phyloP scores from a whole-genome alignment of 2,797 vertebrate species.

The Pangasius djambal region DNA sequence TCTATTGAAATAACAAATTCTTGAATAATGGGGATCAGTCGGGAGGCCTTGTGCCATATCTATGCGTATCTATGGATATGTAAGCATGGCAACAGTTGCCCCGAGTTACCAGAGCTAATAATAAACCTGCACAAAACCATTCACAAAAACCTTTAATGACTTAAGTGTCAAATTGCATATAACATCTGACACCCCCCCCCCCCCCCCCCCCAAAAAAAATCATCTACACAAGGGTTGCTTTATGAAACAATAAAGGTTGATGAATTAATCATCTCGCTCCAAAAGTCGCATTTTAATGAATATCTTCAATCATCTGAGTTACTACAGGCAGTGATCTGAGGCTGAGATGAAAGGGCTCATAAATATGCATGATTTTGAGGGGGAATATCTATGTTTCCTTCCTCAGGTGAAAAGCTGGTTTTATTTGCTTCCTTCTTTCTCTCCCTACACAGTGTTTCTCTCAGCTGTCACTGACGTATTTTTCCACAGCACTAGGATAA shows the following conservation, averaged over 20 bases:
- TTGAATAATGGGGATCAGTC: slow-evolving; percentile 15
- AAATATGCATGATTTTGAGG: not conserved
- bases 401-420: slow-evolving; percentile 8
- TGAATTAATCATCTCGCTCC: slow-evolving; percentile 66
- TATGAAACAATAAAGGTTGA: slow-evolving; percentile 65
- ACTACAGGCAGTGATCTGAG: slow-evolving; percentile 34
- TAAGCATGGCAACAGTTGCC: slow-evolving; percentile 85
- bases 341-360: slow-evolving; percentile 32
- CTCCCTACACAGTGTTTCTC: not conserved
- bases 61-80: slow-evolving; percentile 78
- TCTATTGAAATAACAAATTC: not conserved
- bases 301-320: slow-evolving; percentile 39
- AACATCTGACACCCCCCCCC: slow-evolving; percentile 13
- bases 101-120: slow-evolving; percentile 83
- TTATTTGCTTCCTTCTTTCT: slow-evolving; percentile 28
- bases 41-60: slow-evolving; percentile 52
- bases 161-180: slow-evolving; percentile 48
- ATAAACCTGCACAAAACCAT: slow-evolving; percentile 77
- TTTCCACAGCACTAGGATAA: not conserved
- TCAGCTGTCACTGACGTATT: not conserved
- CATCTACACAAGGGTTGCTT: slow-evolving; percentile 75
- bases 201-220: slow-evolving; percentile 26
- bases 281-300: slow-evolving; percentile 50
- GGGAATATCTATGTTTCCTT: slow-evolving; percentile 1
- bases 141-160: slow-evolving; percentile 78